These are phyloP conservation scores for Ramphastos sulfuratus DNA, from an alignment of 2,113 vertebrate species.

Conservation along the genomic window DNA sequence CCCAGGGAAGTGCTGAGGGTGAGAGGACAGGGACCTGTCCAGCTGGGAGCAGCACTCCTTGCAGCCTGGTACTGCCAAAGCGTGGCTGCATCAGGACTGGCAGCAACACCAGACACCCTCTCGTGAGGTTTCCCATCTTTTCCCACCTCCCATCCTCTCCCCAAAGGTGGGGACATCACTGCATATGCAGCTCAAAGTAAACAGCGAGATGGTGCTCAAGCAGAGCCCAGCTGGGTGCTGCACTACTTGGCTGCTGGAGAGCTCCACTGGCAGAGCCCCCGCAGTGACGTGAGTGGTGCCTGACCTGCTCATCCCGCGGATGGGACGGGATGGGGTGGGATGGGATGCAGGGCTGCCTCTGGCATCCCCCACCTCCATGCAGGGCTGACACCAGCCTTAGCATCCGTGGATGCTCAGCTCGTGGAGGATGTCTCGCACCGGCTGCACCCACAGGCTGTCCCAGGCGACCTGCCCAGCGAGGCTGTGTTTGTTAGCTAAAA, in stretches of 20 bases:
- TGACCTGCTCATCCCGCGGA: accelerated
- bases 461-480: accelerated
- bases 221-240: accelerated
- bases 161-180: accelerated
- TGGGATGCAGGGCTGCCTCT: background rate
- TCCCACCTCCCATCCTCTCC: background rate
- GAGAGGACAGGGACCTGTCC: background rate
- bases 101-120: background rate
- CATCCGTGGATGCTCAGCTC: accelerated
- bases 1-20: background rate
- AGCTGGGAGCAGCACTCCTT: background rate
- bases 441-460: accelerated
- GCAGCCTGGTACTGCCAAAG: background rate
- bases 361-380: accelerated
- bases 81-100: background rate
- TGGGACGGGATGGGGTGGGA: background rate
- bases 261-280: accelerated
- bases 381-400: background rate
- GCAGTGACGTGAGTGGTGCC: accelerated
- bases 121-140: background rate
- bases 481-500: background rate
- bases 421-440: accelerated
- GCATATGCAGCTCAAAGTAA: background rate
- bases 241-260: accelerated
- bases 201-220: accelerated